A percentile compares a stretch with the other conserved stretches of the same genome.
Evolutionary conservation across 35 echinoderm and acorn worm genomes (phyloP).

Genomic region (Strongylocentrotus purpuratus): DNA sequence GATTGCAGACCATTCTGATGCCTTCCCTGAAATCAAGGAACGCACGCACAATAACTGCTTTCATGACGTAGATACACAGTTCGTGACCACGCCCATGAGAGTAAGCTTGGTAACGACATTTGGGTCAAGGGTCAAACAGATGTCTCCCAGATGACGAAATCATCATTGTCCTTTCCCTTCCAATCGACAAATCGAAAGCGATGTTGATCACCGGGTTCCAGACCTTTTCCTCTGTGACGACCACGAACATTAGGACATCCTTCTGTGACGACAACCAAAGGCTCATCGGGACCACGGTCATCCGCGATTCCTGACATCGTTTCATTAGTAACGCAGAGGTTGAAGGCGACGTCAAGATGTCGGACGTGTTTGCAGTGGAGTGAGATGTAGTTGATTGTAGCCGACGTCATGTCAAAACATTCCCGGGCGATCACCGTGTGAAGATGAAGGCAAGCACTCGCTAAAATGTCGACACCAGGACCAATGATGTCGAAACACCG

Average conservation of each 20-base stretch:
- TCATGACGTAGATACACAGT: background rate
- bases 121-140: slow-evolving; percentile 24
- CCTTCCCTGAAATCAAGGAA: too few species aligned
- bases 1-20: too few species aligned
- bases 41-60: background rate
- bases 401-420: slow-evolving; percentile 65
- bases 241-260: slow-evolving; percentile 49
- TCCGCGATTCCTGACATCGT: slow-evolving; percentile 44
- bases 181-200: slow-evolving; percentile 12
- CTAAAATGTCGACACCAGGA: slow-evolving; percentile 32
- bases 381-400: slow-evolving; percentile 57
- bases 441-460: slow-evolving; percentile 49
- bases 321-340: slow-evolving; percentile 57
- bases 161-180: background rate
- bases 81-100: background rate
- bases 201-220: slow-evolving; percentile 3
- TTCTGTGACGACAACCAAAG: slow-evolving; percentile 44
- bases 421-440: slow-evolving; percentile 46
- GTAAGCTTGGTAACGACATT: background rate
- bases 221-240: background rate
- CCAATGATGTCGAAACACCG: slow-evolving; percentile 65
- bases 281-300: background rate
- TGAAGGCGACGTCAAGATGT: slow-evolving; percentile 73
- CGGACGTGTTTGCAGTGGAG: slow-evolving; percentile 33
- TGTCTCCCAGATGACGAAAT: slow-evolving; percentile 57